Evolutionary conservation across 2,888 invertebrate genomes (phyloP).

Genomic region (Melanostoma mellinum): DNA sequence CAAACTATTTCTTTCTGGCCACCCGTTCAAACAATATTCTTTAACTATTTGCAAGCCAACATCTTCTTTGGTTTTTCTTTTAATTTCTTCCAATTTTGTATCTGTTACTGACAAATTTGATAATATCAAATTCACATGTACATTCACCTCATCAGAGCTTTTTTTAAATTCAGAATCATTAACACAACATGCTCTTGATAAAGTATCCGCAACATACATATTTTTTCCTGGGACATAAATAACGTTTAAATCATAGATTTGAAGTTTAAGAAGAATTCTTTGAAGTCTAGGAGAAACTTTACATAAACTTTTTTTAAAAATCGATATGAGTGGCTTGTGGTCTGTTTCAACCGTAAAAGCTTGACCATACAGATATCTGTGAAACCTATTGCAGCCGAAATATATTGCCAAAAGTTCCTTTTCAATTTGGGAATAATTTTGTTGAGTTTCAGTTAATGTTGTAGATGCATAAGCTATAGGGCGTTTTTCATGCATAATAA

Average conservation of each 20-base stretch:
- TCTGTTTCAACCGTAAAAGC: conserved; percentile 19
- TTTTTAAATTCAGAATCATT: conserved; percentile 17
- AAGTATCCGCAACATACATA: conserved; percentile 34
- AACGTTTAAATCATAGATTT: conserved; percentile 27
- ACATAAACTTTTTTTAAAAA: conserved; percentile 6
- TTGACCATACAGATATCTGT: conserved; percentile 32
- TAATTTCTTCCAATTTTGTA: conserved; percentile 19
- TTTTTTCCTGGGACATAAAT: conserved; percentile 28
- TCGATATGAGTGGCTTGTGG: conserved; percentile 31
- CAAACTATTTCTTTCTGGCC: conserved; percentile 32
- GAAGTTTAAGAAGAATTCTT: conserved; percentile 27
- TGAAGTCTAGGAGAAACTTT: conserved; percentile 29
- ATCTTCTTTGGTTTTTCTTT: conserved; percentile 13
- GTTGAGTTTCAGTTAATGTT: conserved; percentile 10
- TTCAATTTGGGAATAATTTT: conserved; percentile 64
- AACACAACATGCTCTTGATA: conserved; percentile 36
- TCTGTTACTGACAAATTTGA: conserved; percentile 28
- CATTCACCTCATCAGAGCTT: conserved; percentile 18
- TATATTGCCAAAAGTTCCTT: conserved; percentile 72
- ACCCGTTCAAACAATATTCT: conserved; percentile 25
- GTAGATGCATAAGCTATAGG: conserved; percentile 30
- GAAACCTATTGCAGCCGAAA: conserved; percentile 27
- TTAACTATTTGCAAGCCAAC: conserved; percentile 9
- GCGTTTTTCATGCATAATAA: conserved; percentile 17
- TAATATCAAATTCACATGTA: conserved; percentile 23